Base-by-base conservation (phyloP, 92 coral and sea anemone genomes). In the Epizoanthus illoricatus region DNA sequence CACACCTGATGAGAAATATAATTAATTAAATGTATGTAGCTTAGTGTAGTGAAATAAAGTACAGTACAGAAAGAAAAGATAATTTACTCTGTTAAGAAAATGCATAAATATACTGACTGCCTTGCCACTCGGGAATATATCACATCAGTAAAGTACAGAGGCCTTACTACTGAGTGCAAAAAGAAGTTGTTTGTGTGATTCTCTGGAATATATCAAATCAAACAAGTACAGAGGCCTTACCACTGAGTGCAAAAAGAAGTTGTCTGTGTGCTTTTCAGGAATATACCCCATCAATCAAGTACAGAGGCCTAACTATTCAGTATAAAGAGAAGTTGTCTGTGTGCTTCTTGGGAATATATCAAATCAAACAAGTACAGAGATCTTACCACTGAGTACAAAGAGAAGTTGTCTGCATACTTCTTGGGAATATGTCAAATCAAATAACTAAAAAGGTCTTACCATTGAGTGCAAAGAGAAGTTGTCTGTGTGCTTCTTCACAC, bases 401-500 rank as follows among this genome's bases (percentile, higher is more conserved):
- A 95, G 81, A 42, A 96, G 94, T 57, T 89, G 95, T 58, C 99
- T 85, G 83, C 91, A 98, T 63, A 96, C 99, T 78, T 96, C 99
- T 84, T 96, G 69, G 60, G 45, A 70, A 5, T 24, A 39, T 17
- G 10, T 18, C 58, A 21, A 23, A 57, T 55, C 41, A 68, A 43
- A 42, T 64, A 45, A 39, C 19, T 42, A 5, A 1, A 16, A 28
- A 20, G 43, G 23, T 75, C 94, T 60, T 65, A 93, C 98, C 98
- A 85, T 96, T 96, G 12, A 96, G 88, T 40, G 99, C 94, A 84
- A 94, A 96, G 80, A 96, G 86, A 42, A 96, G 94, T 58, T 89
- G 95, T 64, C 99, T 85, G 85, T 96, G 99, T 63, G 98, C 99
- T 78, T 96, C 99, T 84, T 96, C 98, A 42, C 96, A 93, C 72